Base-by-base conservation (phyloP, 1,140 invertebrate species). In the Drosophila bocqueti region DNA sequence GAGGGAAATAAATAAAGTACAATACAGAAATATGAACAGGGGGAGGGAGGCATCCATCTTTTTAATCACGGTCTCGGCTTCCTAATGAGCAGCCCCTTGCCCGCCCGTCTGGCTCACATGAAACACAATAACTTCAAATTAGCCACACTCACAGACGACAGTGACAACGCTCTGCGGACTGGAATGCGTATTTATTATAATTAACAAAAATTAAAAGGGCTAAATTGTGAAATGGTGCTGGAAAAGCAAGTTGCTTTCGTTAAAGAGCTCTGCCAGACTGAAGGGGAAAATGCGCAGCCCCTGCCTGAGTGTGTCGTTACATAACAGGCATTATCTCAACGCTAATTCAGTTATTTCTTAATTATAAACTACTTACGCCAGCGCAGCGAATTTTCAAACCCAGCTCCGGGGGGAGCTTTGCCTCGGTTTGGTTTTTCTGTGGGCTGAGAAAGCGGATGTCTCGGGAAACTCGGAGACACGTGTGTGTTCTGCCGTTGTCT, bases 301-400 rank as follows among this genome's bases (percentile, higher is more conserved):
- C 79, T 34, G 46, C 54, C 54, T 21, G 13, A 40, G 71, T 55
- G 67, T 31, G 49, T 31, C 59, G 47, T 72, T 84, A 77, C 65
- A 72, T 69, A 81, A 83, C 57, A 83, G 87, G 86, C 83, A 91
- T 91, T 91, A 91, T 85, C 83, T 85, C 81, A 91, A 89, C 89
- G 89, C 81, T 91, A 91, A 91, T 91, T 91, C 89, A 85, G 89
- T 91, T 91, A 91, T 89, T 86, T 91, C 89, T 91, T 91, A 91
- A 91, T 91, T 91, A 91, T 91, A 91, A 91, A 84, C 89, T 91
- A 89, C 85, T 89, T 89, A 89, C 69, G 64, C 73, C 72, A 89
- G 84, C 80, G 69, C 68, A 59, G 62, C 84, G 59, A 84, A 89
- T 86, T 80, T 83, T 75, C 84, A 76, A 90, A 90, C 73, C 62